These are phyloP conservation scores for Drosophila mojavensis DNA, from an alignment of 1,140 invertebrate genomes.

Conservation along the genomic window DNA sequence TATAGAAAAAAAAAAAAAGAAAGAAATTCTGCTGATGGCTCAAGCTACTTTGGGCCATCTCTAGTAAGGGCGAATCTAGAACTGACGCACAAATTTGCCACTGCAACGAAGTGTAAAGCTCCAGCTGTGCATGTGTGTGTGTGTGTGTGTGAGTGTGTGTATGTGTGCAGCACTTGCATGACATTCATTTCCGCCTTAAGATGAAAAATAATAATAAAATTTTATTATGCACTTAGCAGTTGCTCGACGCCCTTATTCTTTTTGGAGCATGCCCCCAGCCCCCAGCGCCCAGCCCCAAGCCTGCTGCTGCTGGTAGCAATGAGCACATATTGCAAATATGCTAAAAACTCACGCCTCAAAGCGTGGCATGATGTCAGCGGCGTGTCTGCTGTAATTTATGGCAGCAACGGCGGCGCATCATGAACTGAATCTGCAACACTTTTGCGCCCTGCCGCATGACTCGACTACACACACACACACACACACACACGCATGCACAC, in stretches of 20 bases:
- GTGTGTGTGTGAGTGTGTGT: constrained; percentile 1
- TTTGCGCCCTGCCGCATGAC: constrained; percentile 14
- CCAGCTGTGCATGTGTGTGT: constrained; percentile 9
- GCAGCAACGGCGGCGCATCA: constrained; percentile 18
- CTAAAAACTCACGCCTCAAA: constrained; percentile 1
- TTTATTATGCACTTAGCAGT: constrained; percentile 75
- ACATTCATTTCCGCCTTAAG: constrained; percentile 71
- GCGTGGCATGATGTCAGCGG: constrained; percentile 30
- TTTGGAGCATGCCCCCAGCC: constrained; percentile 2
- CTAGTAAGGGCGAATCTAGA: constrained; percentile 5
- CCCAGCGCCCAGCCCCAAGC: too few species aligned
- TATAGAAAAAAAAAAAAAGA: too few species aligned
- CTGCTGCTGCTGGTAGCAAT: constrained; percentile 2
- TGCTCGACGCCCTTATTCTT: constrained; percentile 33
- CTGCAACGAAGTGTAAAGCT: constrained; percentile 22
- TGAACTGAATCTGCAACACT: constrained; percentile 23
- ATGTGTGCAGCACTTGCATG: constrained; percentile 16
- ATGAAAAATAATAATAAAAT: constrained; percentile 70
- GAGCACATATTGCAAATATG: constrained; percentile 1
- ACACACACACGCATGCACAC: constrained; percentile 18
- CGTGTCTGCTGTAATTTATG: constrained; percentile 60
- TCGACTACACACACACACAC: constrained; percentile 4
- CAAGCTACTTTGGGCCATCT: not conserved
- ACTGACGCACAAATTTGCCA: constrained; percentile 28
- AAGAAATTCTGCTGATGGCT: too few species aligned